Conservation (phyloP, 2,113 vertebrate genomes). For the Ochotona curzoniae region DNA sequence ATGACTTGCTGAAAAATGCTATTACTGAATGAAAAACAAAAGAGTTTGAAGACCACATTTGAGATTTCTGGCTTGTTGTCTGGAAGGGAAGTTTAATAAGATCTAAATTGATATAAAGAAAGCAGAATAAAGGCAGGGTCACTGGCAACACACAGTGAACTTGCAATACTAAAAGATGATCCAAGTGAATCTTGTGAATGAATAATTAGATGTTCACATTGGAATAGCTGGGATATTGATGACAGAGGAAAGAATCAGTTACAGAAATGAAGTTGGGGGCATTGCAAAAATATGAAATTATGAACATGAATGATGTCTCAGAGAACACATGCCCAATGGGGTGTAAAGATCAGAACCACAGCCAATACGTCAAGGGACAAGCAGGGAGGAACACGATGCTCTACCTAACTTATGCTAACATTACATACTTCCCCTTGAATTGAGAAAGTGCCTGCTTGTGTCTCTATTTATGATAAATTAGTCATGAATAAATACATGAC, state of each 20-base stretch:
- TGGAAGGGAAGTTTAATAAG: neutral
- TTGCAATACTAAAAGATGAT: neutral
- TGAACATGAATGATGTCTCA: neutral
- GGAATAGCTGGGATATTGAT: neutral
- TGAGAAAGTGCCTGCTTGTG: neutral
- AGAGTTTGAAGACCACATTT: neutral
- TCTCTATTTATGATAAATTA: conserved; percentile 1
- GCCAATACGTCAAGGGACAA: neutral
- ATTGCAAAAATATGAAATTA: neutral
- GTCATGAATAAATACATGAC: neutral
- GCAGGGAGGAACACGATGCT: neutral
- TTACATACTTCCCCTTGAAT: neutral
- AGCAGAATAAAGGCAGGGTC: neutral
- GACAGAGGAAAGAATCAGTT: neutral
- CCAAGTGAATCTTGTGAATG: neutral
- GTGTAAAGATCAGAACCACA: neutral
- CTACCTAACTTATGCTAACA: neutral
- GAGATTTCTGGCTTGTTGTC: conserved; percentile 3
- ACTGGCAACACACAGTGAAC: neutral
- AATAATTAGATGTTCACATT: neutral
- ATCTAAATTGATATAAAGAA: neutral
- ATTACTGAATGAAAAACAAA: neutral
- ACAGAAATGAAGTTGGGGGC: neutral
- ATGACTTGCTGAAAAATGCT: neutral
- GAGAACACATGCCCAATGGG: neutral